Evolutionary conservation across 2,113 vertebrate genomes (phyloP), one percentile per base, ranked within the genome.

Genomic region (Paratilapia polleni): DNA sequence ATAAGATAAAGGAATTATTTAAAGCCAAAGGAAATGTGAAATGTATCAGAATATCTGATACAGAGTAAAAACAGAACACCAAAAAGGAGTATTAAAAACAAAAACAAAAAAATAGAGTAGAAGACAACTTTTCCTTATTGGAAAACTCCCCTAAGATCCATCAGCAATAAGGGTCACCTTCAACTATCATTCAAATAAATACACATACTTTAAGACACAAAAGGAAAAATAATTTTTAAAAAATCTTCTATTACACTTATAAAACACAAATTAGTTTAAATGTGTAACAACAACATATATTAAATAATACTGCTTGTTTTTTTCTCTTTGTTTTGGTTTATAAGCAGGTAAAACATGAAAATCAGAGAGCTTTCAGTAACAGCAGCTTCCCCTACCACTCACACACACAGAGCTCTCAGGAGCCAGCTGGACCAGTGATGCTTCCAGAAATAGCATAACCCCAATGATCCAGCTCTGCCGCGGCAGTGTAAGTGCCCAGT

Each of bases 371-470:
- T 80, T 38, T 58, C 22, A 75, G 54, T 22, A 62, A 62, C 26
- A 36, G 20, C 31, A 43, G 8, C 36, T 59, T 41, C 20, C 26
- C 4, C 26, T 3, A 4, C 43, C 19, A n/a, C 17, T n/a, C 68
- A 73, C 64, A 57, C 60, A 57, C 43, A 31, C 31, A 78, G 2
- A 31, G 8, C 63, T 68, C 83, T 62, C 61, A 79, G 78, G 83
- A 83, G 64, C 78, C 84, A 77, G 8, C 70, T 62, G 82, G 77
- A 80, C 83, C 86, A 78, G 79, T 6, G 70, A 58, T 81, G 92
- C 76, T 88, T 91, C 93, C 91, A 89, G 83, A 94, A 95, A 95
- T 93, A 95, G 92, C 90, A 82, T 73, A 82, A 89, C 90, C 85
- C 78, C 82, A 31, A 62, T 77, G 83, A 85, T 91, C 87, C 86